Conservation (phyloP, 2,797 vertebrate genomes). For the Antrozous pallidus region DNA sequence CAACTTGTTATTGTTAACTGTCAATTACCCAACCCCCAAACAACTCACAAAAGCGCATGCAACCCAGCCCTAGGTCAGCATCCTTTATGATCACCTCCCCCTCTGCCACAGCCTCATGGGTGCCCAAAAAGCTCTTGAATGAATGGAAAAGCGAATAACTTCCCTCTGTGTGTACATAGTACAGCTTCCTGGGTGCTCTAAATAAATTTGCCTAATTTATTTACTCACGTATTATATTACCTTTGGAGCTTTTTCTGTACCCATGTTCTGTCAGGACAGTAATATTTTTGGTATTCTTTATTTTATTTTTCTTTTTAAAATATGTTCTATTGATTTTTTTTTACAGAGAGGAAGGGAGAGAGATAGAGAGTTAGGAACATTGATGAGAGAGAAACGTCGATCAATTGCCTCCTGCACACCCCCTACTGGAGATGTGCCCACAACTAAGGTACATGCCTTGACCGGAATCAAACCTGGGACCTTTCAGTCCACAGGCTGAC, state of each 20-base stretch:
- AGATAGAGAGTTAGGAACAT: too few relatives aligned
- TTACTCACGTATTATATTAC: neutral
- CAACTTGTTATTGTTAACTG: neutral
- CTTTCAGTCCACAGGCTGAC: too few relatives aligned
- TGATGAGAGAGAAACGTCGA: too few relatives aligned
- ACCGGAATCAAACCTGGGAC: too few relatives aligned
- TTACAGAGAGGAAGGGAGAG: too few relatives aligned
- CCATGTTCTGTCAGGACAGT: neutral
- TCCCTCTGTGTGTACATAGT: too few relatives aligned
- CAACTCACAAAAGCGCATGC: rapidly evolving
- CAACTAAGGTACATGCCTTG: too few relatives aligned
- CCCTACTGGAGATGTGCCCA: too few relatives aligned
- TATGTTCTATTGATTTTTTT: too few relatives aligned
- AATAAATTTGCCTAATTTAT: neutral
- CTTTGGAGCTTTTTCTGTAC: neutral
- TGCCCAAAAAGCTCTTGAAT: neutral
- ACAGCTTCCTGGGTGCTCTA: neutral
- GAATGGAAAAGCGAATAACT: neutral
- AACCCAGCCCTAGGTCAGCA: too few relatives aligned
- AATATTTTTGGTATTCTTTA: neutral
- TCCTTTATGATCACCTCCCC: rapidly evolving
- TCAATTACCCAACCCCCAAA: neutral
- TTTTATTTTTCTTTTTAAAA: too few relatives aligned
- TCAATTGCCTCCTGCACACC: too few relatives aligned
- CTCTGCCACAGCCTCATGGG: neutral